Evolutionary conservation across 2,888 invertebrate genomes (phyloP), one percentile per base, ranked within the genome.

Genomic region (Phasia obesa): DNA sequence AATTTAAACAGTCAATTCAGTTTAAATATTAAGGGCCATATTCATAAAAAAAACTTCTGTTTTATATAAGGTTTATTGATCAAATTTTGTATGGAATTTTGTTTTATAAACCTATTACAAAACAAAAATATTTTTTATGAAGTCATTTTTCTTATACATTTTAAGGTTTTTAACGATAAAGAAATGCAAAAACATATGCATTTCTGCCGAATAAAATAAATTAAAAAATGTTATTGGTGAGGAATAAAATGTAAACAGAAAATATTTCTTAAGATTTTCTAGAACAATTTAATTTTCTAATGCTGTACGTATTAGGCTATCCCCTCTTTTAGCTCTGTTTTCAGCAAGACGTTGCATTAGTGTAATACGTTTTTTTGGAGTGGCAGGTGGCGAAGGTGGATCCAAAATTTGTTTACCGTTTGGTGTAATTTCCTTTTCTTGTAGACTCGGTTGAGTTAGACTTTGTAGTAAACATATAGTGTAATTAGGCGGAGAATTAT

Each of bases 331-430:
- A 9, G 85, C 70, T 55, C 81, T 84, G 19, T 85, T 84, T 49
- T 86, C 85, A 13, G 84, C 84, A 77, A 86, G 60, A 21, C 86
- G 77, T 73, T 85, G 78, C 85, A 85, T 77, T 44, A 85, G 55
- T 19, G 85, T 80, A 57, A 85, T 65, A 35, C 85, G 84, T 62
- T 86, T 84, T 49, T 86, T 84, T 5, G 86, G 85, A 31, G 86
- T 84, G 19, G 87, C 84, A n/a, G 85, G 86, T 9, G 86, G 85
- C n/a, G 86, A 84, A 59, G 84, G 53, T 7, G 85, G 85, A 13
- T 82, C 85, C 4, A 75, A 47, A 55, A 85, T 85, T 65, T 86
- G 86, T 70, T 86, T 86, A 6, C 87, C 87, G 78, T 88, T 88
- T 17, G 79, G 83, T 70, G 83, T 76, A 13, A 59, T 15, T 9